These are phyloP conservation scores for Melolontha melolontha DNA, from an alignment of 2,888 invertebrate species.

Conservation along the genomic window DNA sequence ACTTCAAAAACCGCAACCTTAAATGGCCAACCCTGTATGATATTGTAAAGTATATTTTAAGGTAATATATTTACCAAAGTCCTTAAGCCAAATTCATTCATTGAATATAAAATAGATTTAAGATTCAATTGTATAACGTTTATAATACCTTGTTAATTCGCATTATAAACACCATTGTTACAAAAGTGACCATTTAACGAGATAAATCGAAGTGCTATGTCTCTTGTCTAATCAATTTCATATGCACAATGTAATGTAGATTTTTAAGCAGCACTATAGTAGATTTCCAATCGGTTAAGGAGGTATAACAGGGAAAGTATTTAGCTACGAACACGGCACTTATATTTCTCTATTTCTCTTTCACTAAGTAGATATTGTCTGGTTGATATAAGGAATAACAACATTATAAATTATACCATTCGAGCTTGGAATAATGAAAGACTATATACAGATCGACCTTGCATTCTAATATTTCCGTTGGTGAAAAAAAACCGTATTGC, in stretches of 20 bases:
- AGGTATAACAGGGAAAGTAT: slow-evolving; percentile 3
- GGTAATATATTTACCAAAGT: too few relatives aligned
- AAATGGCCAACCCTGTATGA: too few relatives aligned
- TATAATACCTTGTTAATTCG: not conserved
- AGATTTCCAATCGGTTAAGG: slow-evolving; percentile 13
- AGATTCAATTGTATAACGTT: not conserved
- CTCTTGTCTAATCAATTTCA: slow-evolving; percentile 31
- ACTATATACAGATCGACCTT: slow-evolving; percentile 36
- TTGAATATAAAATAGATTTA: too few relatives aligned
- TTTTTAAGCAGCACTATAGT: slow-evolving; percentile 3
- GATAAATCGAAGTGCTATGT: slow-evolving; percentile 17
- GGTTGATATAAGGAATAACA: slow-evolving; percentile 24
- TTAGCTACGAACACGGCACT: not conserved
- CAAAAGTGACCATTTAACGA: slow-evolving; percentile 12
- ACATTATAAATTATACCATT: slow-evolving; percentile 30
- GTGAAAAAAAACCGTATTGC: slow-evolving; percentile 7
- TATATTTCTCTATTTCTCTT: not conserved
- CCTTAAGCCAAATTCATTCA: too few relatives aligned
- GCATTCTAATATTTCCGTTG: slow-evolving; percentile 45
- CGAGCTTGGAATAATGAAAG: slow-evolving; percentile 9
- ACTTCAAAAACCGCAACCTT: too few relatives aligned
- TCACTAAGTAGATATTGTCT: slow-evolving; percentile 8
- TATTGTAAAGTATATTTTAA: too few relatives aligned
- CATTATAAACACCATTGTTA: slow-evolving; percentile 15
- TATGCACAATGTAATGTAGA: slow-evolving; percentile 36